These are phyloP conservation scores for Euzetes globulus DNA, from an alignment of 2,888 invertebrate species.

Conservation along the genomic window DNA sequence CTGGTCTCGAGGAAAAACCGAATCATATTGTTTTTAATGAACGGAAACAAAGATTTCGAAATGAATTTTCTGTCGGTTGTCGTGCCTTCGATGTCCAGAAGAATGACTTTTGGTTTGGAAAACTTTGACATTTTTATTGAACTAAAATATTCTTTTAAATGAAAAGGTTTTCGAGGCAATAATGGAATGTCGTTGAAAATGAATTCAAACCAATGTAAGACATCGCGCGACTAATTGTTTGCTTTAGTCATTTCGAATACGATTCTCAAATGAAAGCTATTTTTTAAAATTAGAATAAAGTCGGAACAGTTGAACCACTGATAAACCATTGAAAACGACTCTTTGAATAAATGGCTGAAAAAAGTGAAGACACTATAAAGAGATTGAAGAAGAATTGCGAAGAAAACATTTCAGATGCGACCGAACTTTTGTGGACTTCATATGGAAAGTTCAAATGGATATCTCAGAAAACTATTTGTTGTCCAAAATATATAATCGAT, in stretches of 20 bases:
- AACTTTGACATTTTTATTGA: background rate
- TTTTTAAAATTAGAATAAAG: too few relatives aligned
- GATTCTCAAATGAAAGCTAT: too few relatives aligned
- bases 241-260: too few relatives aligned
- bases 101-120: slow-evolving; percentile 21
- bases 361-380: background rate
- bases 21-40: slow-evolving; percentile 26
- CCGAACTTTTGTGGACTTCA: background rate
- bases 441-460: background rate
- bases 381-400: background rate
- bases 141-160: too few relatives aligned
- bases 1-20: slow-evolving; percentile 27
- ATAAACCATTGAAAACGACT: too few relatives aligned
- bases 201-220: too few relatives aligned
- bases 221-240: too few relatives aligned
- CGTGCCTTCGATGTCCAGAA: slow-evolving; percentile 37
- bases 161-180: too few relatives aligned
- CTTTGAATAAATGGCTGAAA: background rate
- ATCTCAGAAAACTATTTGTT: background rate
- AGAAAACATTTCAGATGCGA: background rate
- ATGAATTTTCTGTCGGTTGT: slow-evolving; percentile 34
- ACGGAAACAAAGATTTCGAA: slow-evolving; percentile 32
- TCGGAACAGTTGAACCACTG: too few relatives aligned
- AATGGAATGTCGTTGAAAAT: too few relatives aligned
- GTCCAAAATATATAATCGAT: background rate